These are phyloP conservation scores for Tachyglossus aculeatus DNA, from an alignment of 2,797 vertebrate genomes.

Conservation along the genomic window DNA sequence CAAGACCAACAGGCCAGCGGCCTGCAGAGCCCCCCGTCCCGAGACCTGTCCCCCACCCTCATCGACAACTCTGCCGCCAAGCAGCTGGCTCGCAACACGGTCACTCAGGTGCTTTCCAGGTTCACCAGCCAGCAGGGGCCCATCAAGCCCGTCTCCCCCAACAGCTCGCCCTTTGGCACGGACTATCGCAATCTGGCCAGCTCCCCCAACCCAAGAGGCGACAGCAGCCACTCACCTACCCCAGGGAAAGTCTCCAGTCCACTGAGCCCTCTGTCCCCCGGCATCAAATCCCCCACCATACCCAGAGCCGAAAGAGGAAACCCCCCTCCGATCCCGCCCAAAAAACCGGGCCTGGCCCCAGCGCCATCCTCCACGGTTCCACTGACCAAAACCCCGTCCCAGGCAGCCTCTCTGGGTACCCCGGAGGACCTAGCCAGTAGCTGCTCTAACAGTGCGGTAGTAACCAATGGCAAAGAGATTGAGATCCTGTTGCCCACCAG, in stretches of 20 bases:
- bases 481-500: conserved; percentile 89
- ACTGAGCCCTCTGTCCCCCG: conserved; percentile 83
- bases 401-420: conserved; percentile 46
- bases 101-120: conserved; percentile 96
- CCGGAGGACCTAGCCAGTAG: conserved; percentile 82
- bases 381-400: conserved; percentile 66
- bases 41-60: conserved; percentile 92
- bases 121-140: conserved; percentile 93
- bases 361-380: conserved; percentile 82
- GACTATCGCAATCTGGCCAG: conserved; percentile 90
- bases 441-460: conserved; percentile 77
- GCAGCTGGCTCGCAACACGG: conserved; percentile 95
- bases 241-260: conserved; percentile 78
- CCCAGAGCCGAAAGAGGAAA: conserved; percentile 86
- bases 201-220: conserved; percentile 77
- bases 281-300: conserved; percentile 88
- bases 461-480: conserved; percentile 87
- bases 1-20: conserved; percentile 85
- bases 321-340: conserved; percentile 89
- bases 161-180: conserved; percentile 95
- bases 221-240: conserved; percentile 73
- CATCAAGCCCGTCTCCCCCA: conserved; percentile 83
- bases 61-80: conserved; percentile 89
- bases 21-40: conserved; percentile 81
- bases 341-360: conserved; percentile 89